These are phyloP conservation scores for Aplocera efformata DNA, from an alignment of 2,888 invertebrate genomes.

Conservation along the genomic window DNA sequence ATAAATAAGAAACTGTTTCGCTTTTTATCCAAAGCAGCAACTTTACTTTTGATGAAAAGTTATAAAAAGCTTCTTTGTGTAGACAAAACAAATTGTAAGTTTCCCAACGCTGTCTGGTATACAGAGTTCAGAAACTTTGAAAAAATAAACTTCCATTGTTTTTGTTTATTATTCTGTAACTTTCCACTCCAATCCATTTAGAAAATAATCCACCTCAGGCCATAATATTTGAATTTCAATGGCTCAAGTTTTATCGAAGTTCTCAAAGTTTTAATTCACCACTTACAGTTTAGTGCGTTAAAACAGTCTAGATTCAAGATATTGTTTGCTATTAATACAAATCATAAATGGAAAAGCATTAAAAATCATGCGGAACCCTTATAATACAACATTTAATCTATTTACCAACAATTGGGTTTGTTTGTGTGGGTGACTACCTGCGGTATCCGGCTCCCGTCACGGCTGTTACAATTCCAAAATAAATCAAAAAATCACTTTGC, in stretches of 20 bases:
- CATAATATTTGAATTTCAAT: slow-evolving; percentile 17
- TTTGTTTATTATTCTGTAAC: slow-evolving; percentile 13
- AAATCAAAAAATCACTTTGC: slow-evolving; percentile 57
- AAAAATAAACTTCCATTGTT: slow-evolving; percentile 10
- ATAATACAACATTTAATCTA: slow-evolving; percentile 32
- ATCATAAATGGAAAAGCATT: no score
- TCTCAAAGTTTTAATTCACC: slow-evolving; percentile 19
- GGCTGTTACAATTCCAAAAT: slow-evolving; percentile 58
- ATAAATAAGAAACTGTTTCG: no score
- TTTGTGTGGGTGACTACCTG: slow-evolving; percentile 71
- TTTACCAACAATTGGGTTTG: slow-evolving; percentile 44
- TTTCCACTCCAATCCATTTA: slow-evolving; percentile 17
- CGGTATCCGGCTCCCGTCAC: slow-evolving; percentile 63
- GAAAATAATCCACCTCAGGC: slow-evolving; percentile 14
- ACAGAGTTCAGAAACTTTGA: slow-evolving; percentile 15
- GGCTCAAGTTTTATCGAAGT: slow-evolving; percentile 19
- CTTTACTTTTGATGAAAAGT: background rate
- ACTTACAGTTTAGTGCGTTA: slow-evolving; percentile 11
- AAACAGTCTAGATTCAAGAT: slow-evolving; percentile 5
- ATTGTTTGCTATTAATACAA: no score
- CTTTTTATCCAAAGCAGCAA: background rate
- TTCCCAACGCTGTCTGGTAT: slow-evolving; percentile 7
- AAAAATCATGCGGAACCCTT: slow-evolving; percentile 33
- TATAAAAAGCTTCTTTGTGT: slow-evolving; percentile 12
- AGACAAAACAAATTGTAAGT: slow-evolving; percentile 7